Base-by-base conservation (phyloP, 2,888 invertebrate genomes). In the Lissocephala sabroskyi region DNA sequence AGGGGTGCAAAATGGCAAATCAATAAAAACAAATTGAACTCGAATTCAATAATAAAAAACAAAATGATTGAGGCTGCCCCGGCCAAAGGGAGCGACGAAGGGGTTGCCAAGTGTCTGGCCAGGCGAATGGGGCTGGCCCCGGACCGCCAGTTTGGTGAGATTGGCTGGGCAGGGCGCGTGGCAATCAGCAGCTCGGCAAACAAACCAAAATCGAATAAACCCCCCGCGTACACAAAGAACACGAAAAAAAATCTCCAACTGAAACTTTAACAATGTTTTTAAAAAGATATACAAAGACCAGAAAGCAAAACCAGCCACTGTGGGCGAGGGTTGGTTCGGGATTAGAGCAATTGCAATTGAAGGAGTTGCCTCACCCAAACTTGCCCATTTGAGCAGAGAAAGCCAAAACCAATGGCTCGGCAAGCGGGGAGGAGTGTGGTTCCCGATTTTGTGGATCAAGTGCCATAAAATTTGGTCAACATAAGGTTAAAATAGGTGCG, bases 21-120 rank as follows among this genome's bases (percentile, higher is more conserved):
- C 80, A 79, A 79, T 79, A 79, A 80, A 80, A 80, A 67, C 76
- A 78, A 79, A 79, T 79, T 79, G 80, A 80, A 78, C 67, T 70
- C 60, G 65, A 79, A 79, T 67, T 67, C 76, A 71, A 79, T 75
- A 75, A 80, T 67, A 79, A 65, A 65, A 59, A 56, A 47, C 46
- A 40, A 45, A 39, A 45, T n/a, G n/a, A n/a, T n/a, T n/a, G n/a
- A n/a, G n/a, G n/a, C 28, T 36, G 18, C 9, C 19, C 30, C 41
- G 11, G 1, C n/a, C n/a, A 37, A 26, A 10, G 14, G 18, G 10
- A 44, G n/a, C n/a, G 29, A 23, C 13, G 29, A 18, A 18, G 11
- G 17, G 19, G 16, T 3, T 28, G 7, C 10, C 28, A 13, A 16
- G n/a, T n/a, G n/a, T n/a, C n/a, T n/a, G n/a, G n/a, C n/a, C n/a